These are phyloP conservation scores for Enteromius argenteus DNA, from an alignment of 2,797 vertebrate species.

Conservation along the genomic window DNA sequence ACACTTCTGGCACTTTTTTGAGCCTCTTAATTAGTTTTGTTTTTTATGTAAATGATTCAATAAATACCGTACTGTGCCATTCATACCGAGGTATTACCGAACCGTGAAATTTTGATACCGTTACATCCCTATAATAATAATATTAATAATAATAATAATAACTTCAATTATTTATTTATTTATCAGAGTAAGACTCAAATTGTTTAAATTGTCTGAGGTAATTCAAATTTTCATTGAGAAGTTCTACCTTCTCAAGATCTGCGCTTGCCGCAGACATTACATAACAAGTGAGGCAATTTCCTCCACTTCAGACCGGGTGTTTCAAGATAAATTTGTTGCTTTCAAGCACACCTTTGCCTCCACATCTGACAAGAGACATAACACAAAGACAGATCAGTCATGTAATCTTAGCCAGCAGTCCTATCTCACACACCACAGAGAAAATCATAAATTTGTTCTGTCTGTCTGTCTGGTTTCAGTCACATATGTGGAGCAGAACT, in stretches of 20 bases:
- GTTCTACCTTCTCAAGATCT: not conserved
- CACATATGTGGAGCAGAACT: slow-evolving; percentile 71
- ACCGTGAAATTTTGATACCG: too few species aligned
- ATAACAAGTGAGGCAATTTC: slow-evolving; percentile 35
- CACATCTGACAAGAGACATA: slow-evolving; percentile 23
- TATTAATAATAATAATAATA: not conserved
- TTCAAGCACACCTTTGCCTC: slow-evolving; percentile 14
- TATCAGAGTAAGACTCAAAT: not conserved
- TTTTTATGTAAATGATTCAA: too few species aligned
- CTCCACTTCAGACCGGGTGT: slow-evolving; percentile 5
- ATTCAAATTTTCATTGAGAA: not conserved
- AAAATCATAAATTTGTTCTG: slow-evolving; percentile 72
- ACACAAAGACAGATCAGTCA: slow-evolving; percentile 52
- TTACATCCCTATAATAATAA: not conserved
- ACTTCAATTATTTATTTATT: not conserved
- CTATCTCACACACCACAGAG: slow-evolving; percentile 71
- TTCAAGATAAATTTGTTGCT: slow-evolving; percentile 22
- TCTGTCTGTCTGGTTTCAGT: slow-evolving; percentile 66
- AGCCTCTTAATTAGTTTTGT: too few species aligned
- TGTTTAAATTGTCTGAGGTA: not conserved
- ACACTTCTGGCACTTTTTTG: too few species aligned
- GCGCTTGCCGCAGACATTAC: slow-evolving; percentile 20
- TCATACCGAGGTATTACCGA: too few species aligned
- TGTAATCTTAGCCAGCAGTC: slow-evolving; percentile 66
- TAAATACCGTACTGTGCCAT: too few species aligned